Evolutionary conservation across 2,797 vertebrate species (phyloP), one percentile per base, ranked within the genome.

Genomic region (Poecilia gillii): DNA sequence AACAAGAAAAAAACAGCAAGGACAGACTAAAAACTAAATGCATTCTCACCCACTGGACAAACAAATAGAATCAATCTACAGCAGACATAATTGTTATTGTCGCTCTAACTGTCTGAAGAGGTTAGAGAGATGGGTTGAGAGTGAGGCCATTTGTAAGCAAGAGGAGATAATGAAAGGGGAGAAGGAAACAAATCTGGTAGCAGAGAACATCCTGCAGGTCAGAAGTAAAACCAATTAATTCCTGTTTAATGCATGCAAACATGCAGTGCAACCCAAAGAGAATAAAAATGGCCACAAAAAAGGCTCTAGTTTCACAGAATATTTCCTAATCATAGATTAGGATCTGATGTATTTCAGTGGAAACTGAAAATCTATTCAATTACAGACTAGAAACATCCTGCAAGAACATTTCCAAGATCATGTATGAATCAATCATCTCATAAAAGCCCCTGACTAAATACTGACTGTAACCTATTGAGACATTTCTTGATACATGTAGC

Each of bases 61-160:
- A 81, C 36, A 78, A 82, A 88, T 75, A 72, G 66, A 7, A 75
- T 71, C 80, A 76, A 88, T 88, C 46, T 84, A 80, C 49, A 20
- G 45, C 72, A 79, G 72, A 53, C 13, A n/a, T 81, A 73, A 88
- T 82, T 51, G 55, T 55, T 76, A 57, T 71, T 70, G 66, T 79
- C 25, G 8, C 41, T 78, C 71, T 81, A 90, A 89, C 84, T 87
- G 82, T 53, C 75, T 59, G 47, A 79, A 81, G 73, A 78, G 71
- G 62, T 53, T 14, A 73, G 72, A 33, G 76, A 83, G 12, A 75
- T 14, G 45, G 36, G 76, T 12, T 31, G 49, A 53, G 73, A 45
- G 47, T 4, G 59, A 77, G 49, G 80, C 3, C n/a, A 55, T 77
- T 20, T 75, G 68, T 66, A 86, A 53, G 73, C 66, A 81, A 77